phyloP scores from a whole-genome alignment of 2,113 vertebrate genomes.

The Thamnophis sirtalis region DNA sequence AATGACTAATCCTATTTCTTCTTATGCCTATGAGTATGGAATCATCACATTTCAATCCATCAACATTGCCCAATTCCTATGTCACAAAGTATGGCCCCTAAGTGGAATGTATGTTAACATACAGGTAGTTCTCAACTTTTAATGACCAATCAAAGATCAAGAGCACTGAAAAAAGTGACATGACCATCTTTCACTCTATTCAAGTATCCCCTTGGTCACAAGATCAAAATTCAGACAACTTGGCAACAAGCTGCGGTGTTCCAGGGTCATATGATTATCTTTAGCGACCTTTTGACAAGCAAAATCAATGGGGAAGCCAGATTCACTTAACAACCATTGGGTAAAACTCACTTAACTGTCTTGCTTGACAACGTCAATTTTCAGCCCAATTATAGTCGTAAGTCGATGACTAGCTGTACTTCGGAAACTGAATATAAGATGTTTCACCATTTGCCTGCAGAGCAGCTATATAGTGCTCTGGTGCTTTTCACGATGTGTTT shows the following conservation, averaged over 20 bases:
- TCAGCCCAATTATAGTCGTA: too few species aligned
- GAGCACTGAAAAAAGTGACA: neutral
- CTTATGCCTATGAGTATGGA: neutral
- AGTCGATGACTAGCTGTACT: too few species aligned
- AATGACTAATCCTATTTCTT: neutral
- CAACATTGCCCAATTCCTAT: neutral
- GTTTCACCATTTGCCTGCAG: neutral
- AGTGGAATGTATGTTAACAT: neutral
- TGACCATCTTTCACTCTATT: neutral
- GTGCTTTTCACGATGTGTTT: neutral
- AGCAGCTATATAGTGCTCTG: neutral
- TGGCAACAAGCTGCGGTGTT: too few species aligned
- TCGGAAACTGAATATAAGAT: neutral
- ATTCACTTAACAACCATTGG: too few species aligned
- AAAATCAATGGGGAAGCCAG: too few species aligned
- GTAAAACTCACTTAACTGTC: too few species aligned
- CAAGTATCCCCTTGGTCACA: neutral
- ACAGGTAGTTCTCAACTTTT: neutral
- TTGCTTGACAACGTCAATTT: too few species aligned
- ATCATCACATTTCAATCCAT: neutral
- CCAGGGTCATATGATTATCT: too few species aligned
- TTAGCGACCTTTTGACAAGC: too few species aligned
- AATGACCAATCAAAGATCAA: neutral
- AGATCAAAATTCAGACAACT: too few species aligned
- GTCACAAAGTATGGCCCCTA: neutral